Evolutionary conservation across 2,797 vertebrate species (phyloP).

Genomic region (Pitangus sulphuratus): DNA sequence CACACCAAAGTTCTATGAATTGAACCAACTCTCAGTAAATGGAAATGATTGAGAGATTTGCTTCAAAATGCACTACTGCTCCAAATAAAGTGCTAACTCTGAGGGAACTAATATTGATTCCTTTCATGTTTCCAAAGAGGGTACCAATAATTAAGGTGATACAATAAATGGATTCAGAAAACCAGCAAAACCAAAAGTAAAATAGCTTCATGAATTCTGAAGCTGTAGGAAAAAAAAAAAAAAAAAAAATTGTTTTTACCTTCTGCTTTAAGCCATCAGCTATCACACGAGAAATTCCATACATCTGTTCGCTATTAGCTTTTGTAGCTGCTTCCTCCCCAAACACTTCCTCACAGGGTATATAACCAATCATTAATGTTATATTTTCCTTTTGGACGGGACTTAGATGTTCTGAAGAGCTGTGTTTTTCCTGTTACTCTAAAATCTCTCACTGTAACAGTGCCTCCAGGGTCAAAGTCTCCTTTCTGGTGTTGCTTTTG

Average conservation of each 20-base stretch:
- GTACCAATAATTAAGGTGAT: background rate
- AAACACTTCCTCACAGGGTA: background rate
- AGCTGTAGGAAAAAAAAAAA: background rate
- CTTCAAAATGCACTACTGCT: background rate
- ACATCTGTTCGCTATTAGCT: slow-evolving; percentile 7
- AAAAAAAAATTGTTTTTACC: background rate
- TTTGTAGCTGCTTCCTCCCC: background rate
- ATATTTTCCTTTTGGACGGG: background rate
- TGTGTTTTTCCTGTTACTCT: background rate
- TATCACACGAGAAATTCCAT: background rate
- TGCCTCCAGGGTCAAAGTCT: background rate
- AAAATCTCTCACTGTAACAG: background rate
- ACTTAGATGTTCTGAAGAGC: background rate
- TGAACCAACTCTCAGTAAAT: background rate
- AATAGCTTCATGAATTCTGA: background rate
- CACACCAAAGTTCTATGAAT: background rate
- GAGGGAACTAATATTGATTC: background rate
- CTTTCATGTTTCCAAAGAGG: background rate
- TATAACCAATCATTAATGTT: background rate
- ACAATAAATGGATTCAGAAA: background rate
- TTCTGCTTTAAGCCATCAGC: background rate
- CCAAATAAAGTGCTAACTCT: background rate
- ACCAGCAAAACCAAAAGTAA: background rate
- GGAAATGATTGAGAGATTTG: background rate
- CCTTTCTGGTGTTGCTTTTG: background rate